Base-by-base conservation (phyloP, 2,113 vertebrate species). In the Mellivora capensis region DNA sequence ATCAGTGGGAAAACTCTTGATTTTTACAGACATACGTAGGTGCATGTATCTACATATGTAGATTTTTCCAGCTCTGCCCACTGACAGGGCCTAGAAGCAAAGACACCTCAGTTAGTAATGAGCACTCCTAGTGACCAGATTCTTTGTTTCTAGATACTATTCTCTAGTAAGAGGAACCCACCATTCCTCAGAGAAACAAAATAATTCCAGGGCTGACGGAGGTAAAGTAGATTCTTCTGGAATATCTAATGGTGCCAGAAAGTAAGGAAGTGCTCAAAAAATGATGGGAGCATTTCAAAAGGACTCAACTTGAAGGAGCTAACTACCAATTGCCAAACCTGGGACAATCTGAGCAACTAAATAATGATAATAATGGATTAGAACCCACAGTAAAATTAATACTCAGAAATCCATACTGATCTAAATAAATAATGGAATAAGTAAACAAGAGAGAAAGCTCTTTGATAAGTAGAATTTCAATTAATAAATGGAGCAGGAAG, bases 41-140 rank as follows among this genome's bases (percentile, higher is more conserved):
- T 29, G 21, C 29, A 9, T 49, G 5, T 61, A 7, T 29, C 13
- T 7, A 42, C 8, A 25, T 4, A 39, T 0, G 1, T 1, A 37
- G n/a, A 71, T 29, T 10, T 37, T 62, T 12, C 42, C 27, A 20
- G 87, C 18, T 54, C 82, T 83, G 47, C 59, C 18, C 13, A 21
- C 21, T 87, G 12, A 57, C 10, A 23, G 3, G 52, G 25, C 42
- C 72, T 87, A 80, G 39, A 61, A 61, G 27, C 47, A 93, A 74
- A 1, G 27, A 57, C 5, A 81, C 8, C 34, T 69, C 64, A 76
- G n/a, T 4, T 69, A 72, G 64, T 61, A 27, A 90, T 6, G 39
- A 29, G 47, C 4, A 21, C 20, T 76, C 21, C 15, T 39, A 61
- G 13, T 2, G 10, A 29, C 18, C 25, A 74, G 25, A 59, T 67